Evolutionary conservation across 2,113 vertebrate genomes (phyloP), one percentile per base, ranked within the genome.

Genomic region (Sinocyclocheilus grahami): DNA sequence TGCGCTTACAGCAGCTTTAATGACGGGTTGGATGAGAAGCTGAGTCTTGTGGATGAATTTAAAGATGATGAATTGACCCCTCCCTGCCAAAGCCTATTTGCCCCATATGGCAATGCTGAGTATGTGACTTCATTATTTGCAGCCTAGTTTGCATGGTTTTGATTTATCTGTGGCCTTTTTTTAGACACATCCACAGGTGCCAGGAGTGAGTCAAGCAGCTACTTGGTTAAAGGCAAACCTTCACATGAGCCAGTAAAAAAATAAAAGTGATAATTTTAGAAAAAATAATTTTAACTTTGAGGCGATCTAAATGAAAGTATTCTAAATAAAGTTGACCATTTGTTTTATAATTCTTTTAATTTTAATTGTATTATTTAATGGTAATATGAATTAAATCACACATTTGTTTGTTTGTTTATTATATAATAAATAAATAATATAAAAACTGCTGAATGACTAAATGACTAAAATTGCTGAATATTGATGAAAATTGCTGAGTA

Each of bases 91-190:
- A 67, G 60, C 79, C 60, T 65, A 65, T 80, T 81, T 81, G 24
- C 63, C 62, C 80, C 63, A 82, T 69, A 82, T 69, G 63, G 62
- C 80, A 82, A 82, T 69, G 80, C 63, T 82, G 80, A 82, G 24
- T 71, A 22, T 82, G 80, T 82, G 80, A 82, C 80, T 82, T 82
- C 46, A 69, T 82, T 71, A 69, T 69, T 69, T 82, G 63, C 80
- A 71, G 46, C 18, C 80, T 33, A 27, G 80, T 82, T 82, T 69
- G 63, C 18, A 33, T 51, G 80, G 27, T 30, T 51, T 82, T 82
- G 63, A 82, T 82, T 82, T 82, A 82, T 82, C 63, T 82, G 18
- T 18, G 5, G 81, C 65, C 42, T 82, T 82, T 82, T 82, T 82
- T 82, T 82, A 82, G 81, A 71, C 65, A 13, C 22, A 81, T 81